Evolutionary conservation across 1,140 invertebrate species (phyloP), one percentile per base, ranked within the genome.

Genomic region (Ephestia elutella): DNA sequence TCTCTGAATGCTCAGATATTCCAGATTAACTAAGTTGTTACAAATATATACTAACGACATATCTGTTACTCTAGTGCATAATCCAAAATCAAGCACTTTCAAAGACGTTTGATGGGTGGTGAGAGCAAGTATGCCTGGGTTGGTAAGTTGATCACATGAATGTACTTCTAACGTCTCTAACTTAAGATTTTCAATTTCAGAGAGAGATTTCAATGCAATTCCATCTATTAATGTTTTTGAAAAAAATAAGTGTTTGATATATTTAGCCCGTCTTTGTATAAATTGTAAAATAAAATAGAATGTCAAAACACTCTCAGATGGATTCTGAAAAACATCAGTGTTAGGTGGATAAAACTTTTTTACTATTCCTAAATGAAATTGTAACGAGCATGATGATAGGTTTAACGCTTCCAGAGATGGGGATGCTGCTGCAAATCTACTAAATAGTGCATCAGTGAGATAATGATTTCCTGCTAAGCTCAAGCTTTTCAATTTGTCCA

Each of bases 381-480:
- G 92, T 13, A 95, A 90, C 50, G 92, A 92, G 65, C 92, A 93
- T 13, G 89, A 91, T 10, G 91, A 91, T 55, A 95, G 82, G 71
- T 91, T 90, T 0, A 95, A 75, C 20, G 90, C 82, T 61, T 92
- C 86, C 9, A 95, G 67, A 56, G 89, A 89, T 20, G 90, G 90
- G 66, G 92, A 90, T 9, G 92, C 85, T n/a, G 90, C 85, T 0
- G 92, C 86, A 69, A 95, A 89, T 65, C 92, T 90, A 68, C 92
- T 91, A 28, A 95, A 92, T 18, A 93, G 81, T 32, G 91, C 91
- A 90, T 95, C 94, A 0, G 93, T 93, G 0, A 95, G 76, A 75
- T 94, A 94, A 57, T 93, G 89, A 72, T 94, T 93, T 35, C 91
- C 90, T 10, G 90, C 90, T 58, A 95, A 74, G 60, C 90, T 92